Percentiles rank a stretch among this genome's conserved stretches.
These are phyloP conservation scores for Amblyornis subalaris DNA, from an alignment of 2,113 vertebrate genomes.

Conservation along the genomic window DNA sequence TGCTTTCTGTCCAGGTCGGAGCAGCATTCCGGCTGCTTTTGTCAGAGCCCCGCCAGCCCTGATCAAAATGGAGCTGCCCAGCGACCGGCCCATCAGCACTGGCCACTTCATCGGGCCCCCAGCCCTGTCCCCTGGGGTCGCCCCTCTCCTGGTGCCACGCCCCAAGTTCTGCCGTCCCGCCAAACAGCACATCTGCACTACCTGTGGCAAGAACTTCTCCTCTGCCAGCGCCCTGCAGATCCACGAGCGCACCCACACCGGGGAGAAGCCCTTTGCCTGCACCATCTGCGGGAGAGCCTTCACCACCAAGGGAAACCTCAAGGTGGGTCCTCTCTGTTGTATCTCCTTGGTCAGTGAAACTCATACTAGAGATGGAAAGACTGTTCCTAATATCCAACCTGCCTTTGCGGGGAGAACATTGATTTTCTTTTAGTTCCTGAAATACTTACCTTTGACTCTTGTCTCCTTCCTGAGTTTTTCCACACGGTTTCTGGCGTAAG, in stretches of 20 bases:
- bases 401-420: neutral
- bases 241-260: conserved; percentile 93
- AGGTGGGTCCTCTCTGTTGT: conserved; percentile 68
- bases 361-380: neutral
- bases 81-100: conserved; percentile 76
- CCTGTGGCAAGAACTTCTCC: conserved; percentile 93
- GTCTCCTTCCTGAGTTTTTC: neutral
- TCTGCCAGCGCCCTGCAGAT: conserved; percentile 96
- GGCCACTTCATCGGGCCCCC: conserved; percentile 80
- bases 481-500: neutral
- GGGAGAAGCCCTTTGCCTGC: conserved; percentile 96
- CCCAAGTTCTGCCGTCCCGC: conserved; percentile 79
- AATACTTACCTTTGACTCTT: neutral
- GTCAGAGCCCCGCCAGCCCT: conserved; percentile 84
- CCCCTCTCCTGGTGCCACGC: conserved; percentile 72
- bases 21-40: conserved; percentile 71
- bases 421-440: neutral
- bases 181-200: conserved; percentile 89
- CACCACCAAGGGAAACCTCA: conserved; percentile 96
- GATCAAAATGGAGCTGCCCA: conserved; percentile 88
- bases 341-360: neutral
- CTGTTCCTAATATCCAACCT: neutral
- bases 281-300: conserved; percentile 93
- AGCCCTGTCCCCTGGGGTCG: conserved; percentile 75
- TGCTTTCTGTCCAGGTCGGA: conserved; percentile 73